Evolutionary conservation across 1,140 invertebrate species (phyloP).

Genomic region (Gryon sp.): DNA sequence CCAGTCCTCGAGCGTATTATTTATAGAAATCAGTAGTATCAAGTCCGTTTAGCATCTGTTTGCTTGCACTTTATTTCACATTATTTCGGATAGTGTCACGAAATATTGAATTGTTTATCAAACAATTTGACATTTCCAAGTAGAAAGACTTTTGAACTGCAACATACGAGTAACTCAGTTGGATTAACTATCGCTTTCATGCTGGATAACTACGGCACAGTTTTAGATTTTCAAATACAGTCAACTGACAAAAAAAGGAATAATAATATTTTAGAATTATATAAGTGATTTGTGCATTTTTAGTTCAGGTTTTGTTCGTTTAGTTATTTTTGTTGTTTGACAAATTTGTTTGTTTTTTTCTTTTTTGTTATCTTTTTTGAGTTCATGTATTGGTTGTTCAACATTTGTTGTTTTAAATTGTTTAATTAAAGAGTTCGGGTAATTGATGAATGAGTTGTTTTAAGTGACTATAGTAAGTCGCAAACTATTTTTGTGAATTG

Average conservation of each 20-base stretch:
- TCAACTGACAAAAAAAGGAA: neutral
- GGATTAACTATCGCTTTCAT: neutral
- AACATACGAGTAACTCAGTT: neutral
- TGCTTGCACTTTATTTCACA: conserved; percentile 71
- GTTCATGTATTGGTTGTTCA: too few species aligned
- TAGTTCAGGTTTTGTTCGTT: too few species aligned
- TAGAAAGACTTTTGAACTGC: too few species aligned
- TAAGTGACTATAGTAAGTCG: conserved; percentile 1
- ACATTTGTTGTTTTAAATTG: too few species aligned
- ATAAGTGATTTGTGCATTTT: neutral
- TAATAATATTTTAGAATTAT: too few species aligned
- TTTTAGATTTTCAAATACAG: neutral
- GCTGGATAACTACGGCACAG: neutral
- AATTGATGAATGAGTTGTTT: neutral
- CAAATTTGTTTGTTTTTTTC: too few species aligned
- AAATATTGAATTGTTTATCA: too few species aligned
- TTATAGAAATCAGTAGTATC: conserved; percentile 79
- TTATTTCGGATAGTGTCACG: conserved; percentile 63
- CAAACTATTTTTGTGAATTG: conserved; percentile 24
- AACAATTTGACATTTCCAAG: too few species aligned
- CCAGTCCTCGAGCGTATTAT: conserved; percentile 73
- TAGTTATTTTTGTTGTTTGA: neutral
- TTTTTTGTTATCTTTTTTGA: conserved; percentile 3
- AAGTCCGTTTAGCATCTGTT: conserved; percentile 74
- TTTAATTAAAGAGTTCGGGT: neutral